phyloP scores from a whole-genome alignment of 1,140 invertebrate species.

The Choristoneura fumiferana region DNA sequence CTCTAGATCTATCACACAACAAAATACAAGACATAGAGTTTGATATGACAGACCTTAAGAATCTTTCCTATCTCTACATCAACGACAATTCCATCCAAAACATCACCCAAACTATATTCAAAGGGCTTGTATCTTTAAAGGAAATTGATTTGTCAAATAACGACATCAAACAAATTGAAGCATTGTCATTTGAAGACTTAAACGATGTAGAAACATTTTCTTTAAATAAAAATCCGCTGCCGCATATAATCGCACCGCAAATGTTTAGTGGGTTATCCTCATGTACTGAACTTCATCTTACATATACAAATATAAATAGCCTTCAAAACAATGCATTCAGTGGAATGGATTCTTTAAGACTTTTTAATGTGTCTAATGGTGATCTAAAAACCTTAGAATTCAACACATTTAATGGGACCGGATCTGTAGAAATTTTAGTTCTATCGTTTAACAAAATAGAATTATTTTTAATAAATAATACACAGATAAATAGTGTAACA shows the following conservation, averaged over 20 bases:
- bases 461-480: background rate
- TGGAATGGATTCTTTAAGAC: background rate
- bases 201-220: background rate
- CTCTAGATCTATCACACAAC: background rate
- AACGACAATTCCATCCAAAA: background rate
- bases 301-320: background rate
- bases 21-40: background rate
- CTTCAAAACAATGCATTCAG: background rate
- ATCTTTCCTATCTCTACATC: background rate
- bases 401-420: background rate
- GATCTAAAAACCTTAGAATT: background rate
- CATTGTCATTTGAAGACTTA: constrained; percentile 4
- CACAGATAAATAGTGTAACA: background rate
- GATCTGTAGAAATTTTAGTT: constrained; percentile 3
- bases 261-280: background rate
- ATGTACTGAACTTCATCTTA: background rate
- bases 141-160: background rate
- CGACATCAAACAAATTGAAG: background rate
- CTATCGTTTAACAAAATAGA: constrained; percentile 1
- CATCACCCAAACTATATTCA: background rate
- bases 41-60: background rate
- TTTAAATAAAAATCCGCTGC: background rate
- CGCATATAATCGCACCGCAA: background rate
- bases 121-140: background rate
- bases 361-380: background rate